These are phyloP conservation scores for Daubentonia madagascariensis DNA, from an alignment of 2,113 vertebrate species.

Conservation along the genomic window DNA sequence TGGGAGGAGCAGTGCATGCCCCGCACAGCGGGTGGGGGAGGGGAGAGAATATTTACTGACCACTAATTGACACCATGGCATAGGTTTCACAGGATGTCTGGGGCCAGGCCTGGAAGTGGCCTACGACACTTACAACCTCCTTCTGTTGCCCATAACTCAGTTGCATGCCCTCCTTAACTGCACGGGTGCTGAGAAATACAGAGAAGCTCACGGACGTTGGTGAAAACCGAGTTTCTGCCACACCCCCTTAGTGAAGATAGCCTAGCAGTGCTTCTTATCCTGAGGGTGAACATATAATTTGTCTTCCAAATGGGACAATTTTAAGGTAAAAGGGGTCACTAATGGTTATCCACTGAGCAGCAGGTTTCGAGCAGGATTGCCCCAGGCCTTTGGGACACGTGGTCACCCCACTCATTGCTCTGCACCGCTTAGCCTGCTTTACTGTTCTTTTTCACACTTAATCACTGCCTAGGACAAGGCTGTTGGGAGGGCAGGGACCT, in stretches of 20 bases:
- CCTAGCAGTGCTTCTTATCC: not conserved
- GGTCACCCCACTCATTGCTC: not conserved
- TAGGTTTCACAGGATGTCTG: not conserved
- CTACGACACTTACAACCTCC: fast-evolving
- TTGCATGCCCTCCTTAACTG: not conserved
- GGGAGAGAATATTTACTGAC: not conserved
- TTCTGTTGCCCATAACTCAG: too few species aligned
- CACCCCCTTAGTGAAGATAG: not conserved
- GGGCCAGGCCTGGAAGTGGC: not conserved
- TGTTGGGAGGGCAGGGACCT: not conserved
- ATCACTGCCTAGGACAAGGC: not conserved
- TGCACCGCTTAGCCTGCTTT: fast-evolving
- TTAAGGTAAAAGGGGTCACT: not conserved
- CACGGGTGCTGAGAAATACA: fast-evolving
- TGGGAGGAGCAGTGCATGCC: fast-evolving
- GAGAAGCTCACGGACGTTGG: not conserved
- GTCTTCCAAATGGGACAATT: not conserved
- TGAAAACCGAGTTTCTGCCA: not conserved
- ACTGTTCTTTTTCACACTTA: not conserved
- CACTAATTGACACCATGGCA: fast-evolving
- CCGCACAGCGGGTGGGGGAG: fast-evolving
- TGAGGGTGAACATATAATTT: not conserved
- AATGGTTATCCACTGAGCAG: not conserved
- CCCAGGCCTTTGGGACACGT: fast-evolving
- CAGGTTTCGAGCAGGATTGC: not conserved